These are phyloP conservation scores for Gopherus flavomarginatus DNA, from an alignment of 2,113 vertebrate genomes.

Conservation along the genomic window DNA sequence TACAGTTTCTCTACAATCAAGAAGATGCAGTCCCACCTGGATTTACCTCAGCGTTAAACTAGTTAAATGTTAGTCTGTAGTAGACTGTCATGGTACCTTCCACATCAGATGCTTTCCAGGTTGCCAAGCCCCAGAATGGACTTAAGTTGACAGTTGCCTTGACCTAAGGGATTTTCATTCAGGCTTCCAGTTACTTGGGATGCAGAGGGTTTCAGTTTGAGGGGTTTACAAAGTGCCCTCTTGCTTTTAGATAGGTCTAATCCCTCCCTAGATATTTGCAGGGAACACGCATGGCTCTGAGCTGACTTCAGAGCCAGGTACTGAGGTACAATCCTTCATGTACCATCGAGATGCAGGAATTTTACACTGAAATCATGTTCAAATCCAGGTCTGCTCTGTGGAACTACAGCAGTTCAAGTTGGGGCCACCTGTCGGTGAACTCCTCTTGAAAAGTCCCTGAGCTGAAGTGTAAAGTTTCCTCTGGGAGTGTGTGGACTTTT, in stretches of 20 bases:
- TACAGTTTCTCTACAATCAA: neutral
- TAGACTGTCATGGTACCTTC: neutral
- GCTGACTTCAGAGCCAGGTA: neutral
- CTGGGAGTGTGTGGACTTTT: fast-evolving
- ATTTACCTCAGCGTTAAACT: conserved; percentile 6
- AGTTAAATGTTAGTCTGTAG: neutral
- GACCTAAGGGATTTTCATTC: conserved; percentile 13
- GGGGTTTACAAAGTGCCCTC: neutral
- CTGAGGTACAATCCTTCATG: neutral
- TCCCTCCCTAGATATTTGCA: neutral
- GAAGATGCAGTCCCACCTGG: neutral
- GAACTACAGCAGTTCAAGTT: neutral
- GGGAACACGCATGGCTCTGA: neutral
- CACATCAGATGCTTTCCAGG: neutral
- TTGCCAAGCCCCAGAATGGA: neutral
- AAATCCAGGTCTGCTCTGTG: fast-evolving
- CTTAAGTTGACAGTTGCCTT: conserved; percentile 16
- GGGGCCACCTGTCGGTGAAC: neutral
- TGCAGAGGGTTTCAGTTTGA: conserved; percentile 17
- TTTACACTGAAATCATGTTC: neutral
- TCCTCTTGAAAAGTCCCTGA: neutral
- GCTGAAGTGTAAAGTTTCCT: neutral
- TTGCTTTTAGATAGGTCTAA: neutral
- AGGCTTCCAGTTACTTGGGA: conserved; percentile 11
- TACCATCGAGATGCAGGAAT: neutral